Percentiles rank a stretch among this genome's conserved stretches.
Conservation (phyloP, 2,113 vertebrate genomes). For the pig (Sus scrofa) region T2T-Sscrofa CM000830.6:100200001-100200500, state of each 20-base stretch:
- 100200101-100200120: background rate
- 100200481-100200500: background rate
- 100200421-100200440: background rate
- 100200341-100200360: background rate
- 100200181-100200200: background rate
- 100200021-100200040: too few relatives aligned
- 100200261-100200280: constrained; percentile 39
- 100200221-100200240: background rate
- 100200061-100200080: background rate
- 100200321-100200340: background rate
- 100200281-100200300: background rate
- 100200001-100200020: too few relatives aligned
- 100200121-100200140: background rate
- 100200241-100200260: constrained; percentile 1
- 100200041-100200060: too few relatives aligned
- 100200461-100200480: background rate
- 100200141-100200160: background rate
- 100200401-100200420: background rate
- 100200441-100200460: constrained; percentile 22
- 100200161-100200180: background rate
- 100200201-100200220: background rate
- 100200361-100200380: constrained; percentile 21
- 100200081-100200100: background rate
- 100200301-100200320: background rate
- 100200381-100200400: background rate